Percentiles rank a stretch among this genome's conserved stretches.
Conservation (phyloP, 2,113 vertebrate species). For the Erythrolamprus reginae region DNA sequence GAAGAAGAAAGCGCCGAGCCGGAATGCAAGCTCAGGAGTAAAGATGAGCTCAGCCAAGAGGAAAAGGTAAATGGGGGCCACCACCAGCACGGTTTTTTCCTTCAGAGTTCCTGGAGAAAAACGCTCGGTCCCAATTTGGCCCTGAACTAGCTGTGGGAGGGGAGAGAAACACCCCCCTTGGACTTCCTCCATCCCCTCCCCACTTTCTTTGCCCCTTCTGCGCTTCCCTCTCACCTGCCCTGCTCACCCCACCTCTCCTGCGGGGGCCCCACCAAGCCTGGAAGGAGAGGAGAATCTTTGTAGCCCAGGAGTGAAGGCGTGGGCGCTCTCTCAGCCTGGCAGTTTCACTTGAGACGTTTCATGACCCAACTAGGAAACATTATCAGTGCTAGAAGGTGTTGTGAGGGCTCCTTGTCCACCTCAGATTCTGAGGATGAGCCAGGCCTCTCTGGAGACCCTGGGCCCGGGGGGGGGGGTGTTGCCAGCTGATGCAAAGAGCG, state of each 20-base stretch:
- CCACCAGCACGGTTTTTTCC: rapidly evolving
- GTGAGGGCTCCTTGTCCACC: no score
- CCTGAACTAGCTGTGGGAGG: not conserved
- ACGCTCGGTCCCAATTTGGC: not conserved
- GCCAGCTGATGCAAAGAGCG: no score
- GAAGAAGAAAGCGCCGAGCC: conserved; percentile 92
- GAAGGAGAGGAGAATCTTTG: not conserved
- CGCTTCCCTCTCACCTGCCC: not conserved
- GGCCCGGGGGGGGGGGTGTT: no score
- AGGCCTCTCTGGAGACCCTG: no score
- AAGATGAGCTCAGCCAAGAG: conserved; percentile 94
- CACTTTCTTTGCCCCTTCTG: not conserved
- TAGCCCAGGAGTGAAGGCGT: not conserved
- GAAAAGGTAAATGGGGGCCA: conserved; percentile 89
- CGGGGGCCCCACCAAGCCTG: not conserved
- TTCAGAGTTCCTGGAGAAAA: not conserved
- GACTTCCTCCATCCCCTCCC: not conserved
- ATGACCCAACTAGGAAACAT: no score
- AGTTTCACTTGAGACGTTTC: no score
- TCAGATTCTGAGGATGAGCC: no score
- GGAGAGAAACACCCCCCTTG: not conserved
- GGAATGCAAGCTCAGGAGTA: conserved; percentile 89
- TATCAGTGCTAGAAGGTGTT: not conserved
- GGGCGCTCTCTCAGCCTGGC: no score
- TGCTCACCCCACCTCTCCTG: not conserved